Evolutionary conservation across 2,797 vertebrate species (phyloP), one percentile per base, ranked within the genome.

Genomic region (Petrocephalus sullivani): DNA sequence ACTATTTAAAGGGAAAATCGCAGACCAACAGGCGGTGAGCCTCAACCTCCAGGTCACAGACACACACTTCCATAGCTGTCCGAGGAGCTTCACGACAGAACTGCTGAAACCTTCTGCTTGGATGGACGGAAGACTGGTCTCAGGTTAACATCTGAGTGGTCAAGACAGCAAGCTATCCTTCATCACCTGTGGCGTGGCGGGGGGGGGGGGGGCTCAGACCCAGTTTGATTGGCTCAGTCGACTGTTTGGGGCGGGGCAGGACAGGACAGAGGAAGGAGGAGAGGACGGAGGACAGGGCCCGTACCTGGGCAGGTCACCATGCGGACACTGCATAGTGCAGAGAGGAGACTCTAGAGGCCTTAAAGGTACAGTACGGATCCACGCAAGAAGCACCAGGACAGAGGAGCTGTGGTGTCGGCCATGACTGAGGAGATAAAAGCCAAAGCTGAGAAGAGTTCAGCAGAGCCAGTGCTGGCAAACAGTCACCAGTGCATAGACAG

Each of bases 121-220:
- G 19, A 51, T 12, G 41, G 81, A 83, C 2, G 84, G 84, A 85
- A 85, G 84, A 85, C 84, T 37, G 53, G 84, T 85, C 56, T 85
- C 54, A 85, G 28, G 41, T 28, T 28, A 54, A 58, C 21, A 85
- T 85, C 84, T 16, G 28, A 85, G 56, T 53, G 81, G 28, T 85
- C 84, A 57, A 28, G 19, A 85, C 54, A 57, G 23, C 84, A 54
- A 57, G 84, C 21, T 85, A 14, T 57, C 14, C 12, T 28, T 21
- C 4, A 14, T 2, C 83, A 82, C 46, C 49, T 83, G 41, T 83
- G n/a, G 41, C 3, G 37, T 12, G 16, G 16, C 3, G 0, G 21
- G 60, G 19, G 21, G 60, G 21, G 16, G 60, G 19, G 6, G 19
- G 4, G 23, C 54, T 85, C 54, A 33, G 84, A 85, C 84, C 53